Conservation (phyloP, 2,888 invertebrate genomes). For the Aricia artaxerxes region DNA sequence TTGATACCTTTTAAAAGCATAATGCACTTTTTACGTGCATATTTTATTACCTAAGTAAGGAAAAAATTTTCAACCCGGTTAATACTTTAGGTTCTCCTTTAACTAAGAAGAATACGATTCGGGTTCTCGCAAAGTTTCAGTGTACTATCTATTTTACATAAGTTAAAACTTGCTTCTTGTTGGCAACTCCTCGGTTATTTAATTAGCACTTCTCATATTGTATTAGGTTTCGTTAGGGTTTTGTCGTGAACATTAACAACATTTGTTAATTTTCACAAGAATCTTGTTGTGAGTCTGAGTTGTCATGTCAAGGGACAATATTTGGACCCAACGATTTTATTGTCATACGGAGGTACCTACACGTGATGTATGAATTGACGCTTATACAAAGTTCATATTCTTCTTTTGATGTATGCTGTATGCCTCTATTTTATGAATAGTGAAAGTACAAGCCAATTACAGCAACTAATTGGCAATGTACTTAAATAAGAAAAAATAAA, state of each 20-base stretch:
- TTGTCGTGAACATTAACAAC: background rate
- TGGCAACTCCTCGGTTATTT: slow-evolving; percentile 39
- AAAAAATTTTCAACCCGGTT: background rate
- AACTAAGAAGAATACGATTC: slow-evolving; percentile 16
- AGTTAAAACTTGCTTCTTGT: slow-evolving; percentile 37
- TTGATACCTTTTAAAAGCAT: background rate
- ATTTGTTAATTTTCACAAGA: background rate
- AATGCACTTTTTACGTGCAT: background rate
- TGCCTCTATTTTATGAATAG: too few relatives aligned
- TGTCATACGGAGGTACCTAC: too few relatives aligned
- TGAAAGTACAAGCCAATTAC: too few relatives aligned
- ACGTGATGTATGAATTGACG: too few relatives aligned
- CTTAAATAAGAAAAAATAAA: too few relatives aligned
- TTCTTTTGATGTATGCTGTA: too few relatives aligned
- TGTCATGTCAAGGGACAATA: background rate
- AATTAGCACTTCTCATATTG: slow-evolving; percentile 33
- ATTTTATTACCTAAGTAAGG: background rate
- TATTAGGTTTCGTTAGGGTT: slow-evolving; percentile 28
- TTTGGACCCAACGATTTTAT: too few relatives aligned
- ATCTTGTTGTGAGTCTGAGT: background rate
- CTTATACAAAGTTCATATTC: too few relatives aligned
- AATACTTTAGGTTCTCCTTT: background rate
- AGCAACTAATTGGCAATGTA: too few relatives aligned
- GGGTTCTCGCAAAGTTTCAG: background rate
- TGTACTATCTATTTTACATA: slow-evolving; percentile 37